These are phyloP conservation scores for Microplitis deprimator DNA, from an alignment of 2,888 invertebrate species.

Conservation along the genomic window DNA sequence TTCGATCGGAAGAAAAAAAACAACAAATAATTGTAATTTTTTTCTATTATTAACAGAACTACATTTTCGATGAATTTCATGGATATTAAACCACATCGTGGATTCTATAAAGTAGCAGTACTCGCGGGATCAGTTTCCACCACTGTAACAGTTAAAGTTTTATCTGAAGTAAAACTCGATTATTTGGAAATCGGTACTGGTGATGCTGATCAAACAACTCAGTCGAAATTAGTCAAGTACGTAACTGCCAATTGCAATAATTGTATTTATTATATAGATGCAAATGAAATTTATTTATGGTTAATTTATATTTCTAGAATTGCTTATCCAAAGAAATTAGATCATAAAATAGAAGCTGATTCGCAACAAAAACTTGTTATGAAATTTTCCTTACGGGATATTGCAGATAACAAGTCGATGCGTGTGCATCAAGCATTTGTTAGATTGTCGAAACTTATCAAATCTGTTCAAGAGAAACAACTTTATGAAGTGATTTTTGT, in stretches of 20 bases:
- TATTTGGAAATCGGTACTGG: constrained; percentile 89
- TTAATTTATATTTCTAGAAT: constrained; percentile 73
- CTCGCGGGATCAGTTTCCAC: constrained; percentile 79
- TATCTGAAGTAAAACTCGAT: constrained; percentile 84
- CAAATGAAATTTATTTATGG: constrained; percentile 12
- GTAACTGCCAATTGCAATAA: constrained; percentile 42
- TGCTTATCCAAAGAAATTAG: constrained; percentile 80
- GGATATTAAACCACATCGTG: constrained; percentile 84
- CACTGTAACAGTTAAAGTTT: constrained; percentile 76
- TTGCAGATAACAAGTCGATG: constrained; percentile 78
- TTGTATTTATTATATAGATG: constrained; percentile 16
- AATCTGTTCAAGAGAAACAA: constrained; percentile 68
- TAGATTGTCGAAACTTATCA: constrained; percentile 76
- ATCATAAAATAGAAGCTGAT: constrained; percentile 84
- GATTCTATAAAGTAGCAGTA: constrained; percentile 87
- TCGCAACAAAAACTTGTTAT: constrained; percentile 90
- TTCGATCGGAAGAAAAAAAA: constrained; percentile 11
- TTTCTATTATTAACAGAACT: constrained; percentile 71
- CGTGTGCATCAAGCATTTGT: constrained; percentile 91
- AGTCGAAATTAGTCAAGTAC: constrained; percentile 81
- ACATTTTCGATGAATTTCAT: constrained; percentile 84
- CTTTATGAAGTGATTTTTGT: constrained; percentile 94
- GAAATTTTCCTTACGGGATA: constrained; percentile 85
- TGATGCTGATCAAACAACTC: constrained; percentile 91
- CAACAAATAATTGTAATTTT: constrained; percentile 10